A percentile compares a stretch with the other conserved stretches of the same genome.
These are phyloP conservation scores for Zaprionus ghesquierei DNA, from an alignment of 1,140 invertebrate genomes.

Conservation along the genomic window DNA sequence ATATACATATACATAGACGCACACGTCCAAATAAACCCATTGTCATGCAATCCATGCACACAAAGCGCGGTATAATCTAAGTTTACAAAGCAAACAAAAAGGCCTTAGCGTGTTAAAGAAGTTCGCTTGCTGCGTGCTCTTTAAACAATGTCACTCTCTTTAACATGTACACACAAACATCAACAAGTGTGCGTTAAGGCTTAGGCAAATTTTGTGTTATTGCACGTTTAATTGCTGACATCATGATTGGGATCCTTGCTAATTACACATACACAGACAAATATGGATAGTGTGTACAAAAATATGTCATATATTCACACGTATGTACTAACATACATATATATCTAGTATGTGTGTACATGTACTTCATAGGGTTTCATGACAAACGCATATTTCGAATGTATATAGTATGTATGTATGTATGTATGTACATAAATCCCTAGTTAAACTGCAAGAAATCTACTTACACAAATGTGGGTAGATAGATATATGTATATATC, in stretches of 20 bases:
- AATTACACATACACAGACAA: not conserved
- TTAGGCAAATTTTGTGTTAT: not conserved
- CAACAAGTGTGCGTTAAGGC: not conserved
- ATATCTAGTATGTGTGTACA: not conserved
- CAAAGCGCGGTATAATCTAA: not conserved
- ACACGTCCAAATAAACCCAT: not conserved
- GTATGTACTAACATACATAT: not conserved
- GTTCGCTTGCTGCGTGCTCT: not conserved
- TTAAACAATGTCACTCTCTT: not conserved
- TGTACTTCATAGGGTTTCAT: not conserved
- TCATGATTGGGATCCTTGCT: not conserved
- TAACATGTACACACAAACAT: not conserved
- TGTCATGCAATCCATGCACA: not conserved
- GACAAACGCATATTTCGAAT: constrained; percentile 7
- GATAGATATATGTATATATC: too few relatives aligned
- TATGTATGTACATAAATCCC: too few relatives aligned
- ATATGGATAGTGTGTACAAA: not conserved
- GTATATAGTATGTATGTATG: too few relatives aligned
- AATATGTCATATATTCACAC: not conserved
- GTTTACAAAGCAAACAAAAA: not conserved
- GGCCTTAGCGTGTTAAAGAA: not conserved
- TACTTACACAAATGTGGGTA: too few relatives aligned
- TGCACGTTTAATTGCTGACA: not conserved
- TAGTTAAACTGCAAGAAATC: not conserved
- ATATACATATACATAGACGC: not conserved